Base-by-base conservation (phyloP, 2,113 vertebrate species). In the Pygoscelis adeliae region DNA sequence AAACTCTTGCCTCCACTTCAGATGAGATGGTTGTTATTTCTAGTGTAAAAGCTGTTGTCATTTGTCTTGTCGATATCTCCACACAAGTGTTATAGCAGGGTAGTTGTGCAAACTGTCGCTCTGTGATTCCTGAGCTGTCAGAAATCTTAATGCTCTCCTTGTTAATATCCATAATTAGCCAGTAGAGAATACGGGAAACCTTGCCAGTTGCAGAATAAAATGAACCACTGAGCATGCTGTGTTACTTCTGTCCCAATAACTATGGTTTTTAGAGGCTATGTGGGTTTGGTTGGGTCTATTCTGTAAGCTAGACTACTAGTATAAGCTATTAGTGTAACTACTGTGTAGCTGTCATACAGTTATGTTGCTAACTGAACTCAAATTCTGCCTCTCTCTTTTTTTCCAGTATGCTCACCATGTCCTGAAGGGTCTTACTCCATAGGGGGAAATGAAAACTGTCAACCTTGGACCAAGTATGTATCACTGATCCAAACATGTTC, bases 381-480 rank as follows among this genome's bases (percentile, higher is more conserved):
- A 30, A 18, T 66, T 34, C 40, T 58, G 10, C 66, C 21, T 27
- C 65, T 53, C 10, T 58, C 42, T 36, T 9, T 55, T 40, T 84
- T 79, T 76, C 29, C 94, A 98, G 98, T 89, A 14, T 98, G 98
- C 16, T 88, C 38, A 25, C 96, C 44, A 0, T 98, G 98, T 66
- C 97, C 95, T 18, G 61, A 84, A 9, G 98, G 98, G 10, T 92
- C 83, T 88, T 98, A 98, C 59, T 98, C 98, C 50, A 27, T 2
- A 3, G 97, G 98, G 27, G 30, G 80, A 26, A 96, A 98, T 19
- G 44, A 96, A 22, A 65, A 58, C 11, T 98, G 98, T 67, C 97
- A 5, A 1, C 98, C 97, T 46, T 98, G 98, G 98, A 98, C 97
- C 32, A 96, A 98, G 98, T 98, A 97, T 21, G 98, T 97, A 61